Conservation (phyloP, 1,140 invertebrate species). For the Brachionus koreanus region DNA sequence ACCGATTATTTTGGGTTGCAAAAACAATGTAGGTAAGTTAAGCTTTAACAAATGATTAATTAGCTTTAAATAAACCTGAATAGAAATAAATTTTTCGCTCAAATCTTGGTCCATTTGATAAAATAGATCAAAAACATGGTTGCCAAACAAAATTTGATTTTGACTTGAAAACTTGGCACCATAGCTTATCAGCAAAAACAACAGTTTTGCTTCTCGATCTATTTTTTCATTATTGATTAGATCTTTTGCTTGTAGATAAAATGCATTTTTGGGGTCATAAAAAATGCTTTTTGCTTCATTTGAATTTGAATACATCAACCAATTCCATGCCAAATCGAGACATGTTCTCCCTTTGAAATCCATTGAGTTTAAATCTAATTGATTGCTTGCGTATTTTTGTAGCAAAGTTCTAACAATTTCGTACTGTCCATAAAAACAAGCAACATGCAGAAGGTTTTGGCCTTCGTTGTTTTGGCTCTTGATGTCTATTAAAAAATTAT, state of each 20-base stretch:
- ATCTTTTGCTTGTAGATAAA: constrained; percentile 13
- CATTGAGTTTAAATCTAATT: not conserved
- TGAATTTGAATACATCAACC: not conserved
- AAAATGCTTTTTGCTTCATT: constrained; percentile 31
- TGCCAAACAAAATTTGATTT: not conserved
- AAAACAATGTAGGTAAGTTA: constrained; percentile 27
- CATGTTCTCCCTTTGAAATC: constrained; percentile 21
- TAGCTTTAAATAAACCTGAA: constrained; percentile 30
- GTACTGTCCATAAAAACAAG: constrained; percentile 3
- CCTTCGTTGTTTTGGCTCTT: constrained; percentile 30
- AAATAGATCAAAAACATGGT: not conserved
- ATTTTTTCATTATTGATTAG: not conserved
- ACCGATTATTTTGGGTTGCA: not conserved
- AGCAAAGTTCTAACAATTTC: not conserved
- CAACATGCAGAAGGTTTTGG: constrained; percentile 3
- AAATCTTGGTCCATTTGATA: not conserved
- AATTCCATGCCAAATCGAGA: constrained; percentile 27
- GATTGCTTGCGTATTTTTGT: constrained; percentile 40
- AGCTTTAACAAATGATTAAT: not conserved
- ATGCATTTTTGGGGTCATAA: not conserved
- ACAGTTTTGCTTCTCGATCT: not conserved
- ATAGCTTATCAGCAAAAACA: constrained; percentile 18
- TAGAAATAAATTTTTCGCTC: not conserved
- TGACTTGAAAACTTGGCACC: constrained; percentile 32
- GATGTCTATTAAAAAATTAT: constrained; percentile 23